Conservation (phyloP, 1,140 invertebrate species). For the Drosophila miranda region DNA sequence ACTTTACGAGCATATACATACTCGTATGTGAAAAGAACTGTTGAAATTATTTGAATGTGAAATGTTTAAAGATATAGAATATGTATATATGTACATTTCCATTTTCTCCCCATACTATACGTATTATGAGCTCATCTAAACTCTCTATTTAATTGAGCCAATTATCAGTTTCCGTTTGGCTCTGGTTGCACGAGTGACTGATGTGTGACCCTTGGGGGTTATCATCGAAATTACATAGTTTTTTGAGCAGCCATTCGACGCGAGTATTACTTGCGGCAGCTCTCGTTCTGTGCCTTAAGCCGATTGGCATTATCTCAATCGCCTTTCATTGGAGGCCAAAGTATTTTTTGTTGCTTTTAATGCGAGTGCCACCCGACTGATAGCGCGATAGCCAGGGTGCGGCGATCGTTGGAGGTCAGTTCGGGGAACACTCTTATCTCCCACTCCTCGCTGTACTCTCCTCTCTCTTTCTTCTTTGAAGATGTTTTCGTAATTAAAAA, state of each 20-base stretch:
- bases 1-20: not conserved
- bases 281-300: constrained; percentile 2
- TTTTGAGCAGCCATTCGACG: constrained; percentile 16
- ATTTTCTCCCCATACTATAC: constrained; percentile 1
- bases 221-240: constrained; percentile 24
- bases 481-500: constrained; percentile 76
- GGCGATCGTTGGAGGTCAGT: constrained; percentile 33
- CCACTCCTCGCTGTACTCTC: constrained; percentile 3
- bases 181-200: not conserved
- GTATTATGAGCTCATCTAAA: constrained; percentile 29
- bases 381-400: constrained; percentile 49
- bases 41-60: not conserved
- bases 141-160: constrained; percentile 37
- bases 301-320: constrained; percentile 54
- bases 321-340: constrained; percentile 20
- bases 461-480: constrained; percentile 11
- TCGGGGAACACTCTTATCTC: constrained; percentile 45
- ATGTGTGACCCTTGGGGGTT: constrained; percentile 20
- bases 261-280: not conserved
- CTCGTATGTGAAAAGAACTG: not conserved
- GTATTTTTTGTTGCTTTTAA: constrained; percentile 36
- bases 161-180: constrained; percentile 33
- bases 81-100: no score
- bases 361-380: constrained; percentile 32
- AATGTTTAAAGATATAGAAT: no score